These are phyloP conservation scores for Cyanoramphus novaezelandiae DNA, from an alignment of 2,113 vertebrate genomes.

Conservation along the genomic window DNA sequence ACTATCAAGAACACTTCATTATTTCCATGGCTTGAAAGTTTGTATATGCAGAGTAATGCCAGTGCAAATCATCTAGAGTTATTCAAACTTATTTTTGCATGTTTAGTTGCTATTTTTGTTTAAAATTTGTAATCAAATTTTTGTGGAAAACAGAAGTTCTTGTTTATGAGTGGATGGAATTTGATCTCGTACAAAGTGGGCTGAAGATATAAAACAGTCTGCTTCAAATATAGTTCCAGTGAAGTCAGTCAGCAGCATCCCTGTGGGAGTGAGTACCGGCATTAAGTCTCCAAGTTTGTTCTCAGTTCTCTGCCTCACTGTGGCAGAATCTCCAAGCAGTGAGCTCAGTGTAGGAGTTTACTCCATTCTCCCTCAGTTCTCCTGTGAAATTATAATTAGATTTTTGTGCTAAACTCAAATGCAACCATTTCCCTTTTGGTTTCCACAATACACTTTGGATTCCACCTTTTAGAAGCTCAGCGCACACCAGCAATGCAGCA, in stretches of 20 bases:
- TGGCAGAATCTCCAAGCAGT: slow-evolving; percentile 2
- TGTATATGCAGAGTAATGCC: not conserved
- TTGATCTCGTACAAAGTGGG: not conserved
- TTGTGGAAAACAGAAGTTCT: not conserved
- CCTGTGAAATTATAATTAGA: not conserved
- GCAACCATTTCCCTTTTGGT: not conserved
- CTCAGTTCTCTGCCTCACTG: not conserved
- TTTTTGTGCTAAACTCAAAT: slow-evolving; percentile 12
- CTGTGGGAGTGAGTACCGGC: slow-evolving; percentile 28
- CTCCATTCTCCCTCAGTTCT: not conserved
- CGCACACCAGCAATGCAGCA: not conserved
- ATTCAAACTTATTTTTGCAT: not conserved
- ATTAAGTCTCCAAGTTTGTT: not conserved
- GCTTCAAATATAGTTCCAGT: slow-evolving; percentile 15
- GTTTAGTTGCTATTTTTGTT: not conserved
- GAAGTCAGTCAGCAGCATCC: slow-evolving; percentile 30
- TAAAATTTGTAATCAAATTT: not conserved
- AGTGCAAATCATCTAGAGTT: not conserved
- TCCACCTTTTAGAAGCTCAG: not conserved
- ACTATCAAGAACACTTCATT: not conserved
- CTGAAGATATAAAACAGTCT: not conserved
- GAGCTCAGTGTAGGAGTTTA: slow-evolving; percentile 28
- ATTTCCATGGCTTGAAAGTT: not conserved
- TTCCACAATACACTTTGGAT: not conserved
- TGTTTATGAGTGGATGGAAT: not conserved